These are phyloP conservation scores for Catharus fuscescens DNA, from an alignment of 2,113 vertebrate genomes.

Conservation along the genomic window DNA sequence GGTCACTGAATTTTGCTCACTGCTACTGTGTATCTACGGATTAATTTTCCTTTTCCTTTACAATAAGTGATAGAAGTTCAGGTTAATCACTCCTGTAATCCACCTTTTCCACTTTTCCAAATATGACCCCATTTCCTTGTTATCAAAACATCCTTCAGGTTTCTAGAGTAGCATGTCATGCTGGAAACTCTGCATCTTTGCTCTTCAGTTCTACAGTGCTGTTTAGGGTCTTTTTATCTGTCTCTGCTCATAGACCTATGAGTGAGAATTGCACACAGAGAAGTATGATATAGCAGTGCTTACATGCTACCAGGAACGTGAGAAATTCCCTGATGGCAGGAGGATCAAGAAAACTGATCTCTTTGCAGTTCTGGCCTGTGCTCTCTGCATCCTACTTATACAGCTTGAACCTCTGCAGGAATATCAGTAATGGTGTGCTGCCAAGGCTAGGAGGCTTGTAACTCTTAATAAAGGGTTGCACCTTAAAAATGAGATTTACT, in stretches of 20 bases:
- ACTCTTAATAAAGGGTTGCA: not conserved
- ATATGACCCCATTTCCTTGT: not conserved
- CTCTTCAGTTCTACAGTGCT: not conserved
- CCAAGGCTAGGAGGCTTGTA: not conserved
- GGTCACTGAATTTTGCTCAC: not conserved
- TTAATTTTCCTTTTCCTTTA: not conserved
- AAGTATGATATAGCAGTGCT: not conserved
- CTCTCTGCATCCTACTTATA: fast-evolving
- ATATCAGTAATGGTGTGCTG: not conserved
- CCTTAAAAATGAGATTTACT: not conserved
- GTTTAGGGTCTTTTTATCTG: not conserved
- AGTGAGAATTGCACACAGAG: not conserved
- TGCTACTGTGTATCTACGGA: not conserved
- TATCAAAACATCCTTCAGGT: not conserved
- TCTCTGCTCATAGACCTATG: not conserved
- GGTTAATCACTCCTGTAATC: not conserved
- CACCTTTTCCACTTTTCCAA: not conserved
- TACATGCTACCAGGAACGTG: fast-evolving
- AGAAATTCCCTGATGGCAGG: not conserved
- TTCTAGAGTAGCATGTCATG: not conserved
- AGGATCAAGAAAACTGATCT: not conserved
- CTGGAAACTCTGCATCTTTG: not conserved
- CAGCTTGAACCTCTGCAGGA: not conserved
- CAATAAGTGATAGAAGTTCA: not conserved
- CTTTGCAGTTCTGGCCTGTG: not conserved